phyloP scores from a whole-genome alignment of 2,113 vertebrate genomes.

The Sminthopsis crassicaudata region DNA sequence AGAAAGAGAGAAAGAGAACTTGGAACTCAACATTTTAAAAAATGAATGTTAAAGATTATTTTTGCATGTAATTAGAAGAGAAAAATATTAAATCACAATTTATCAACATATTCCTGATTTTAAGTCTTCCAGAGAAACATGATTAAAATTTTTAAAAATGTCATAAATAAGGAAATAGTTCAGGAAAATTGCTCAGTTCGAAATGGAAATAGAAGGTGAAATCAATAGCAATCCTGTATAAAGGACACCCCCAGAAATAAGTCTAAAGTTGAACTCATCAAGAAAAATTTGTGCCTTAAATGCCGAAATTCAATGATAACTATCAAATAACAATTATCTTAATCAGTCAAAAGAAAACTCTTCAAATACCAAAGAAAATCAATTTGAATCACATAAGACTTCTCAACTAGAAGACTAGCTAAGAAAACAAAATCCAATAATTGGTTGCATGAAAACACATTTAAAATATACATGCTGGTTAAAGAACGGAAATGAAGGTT shows the following conservation, averaged over 20 bases:
- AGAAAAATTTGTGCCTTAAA: not conserved
- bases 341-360: not conserved
- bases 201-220: not conserved
- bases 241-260: not conserved
- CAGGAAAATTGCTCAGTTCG: not conserved
- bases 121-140: not conserved
- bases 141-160: not conserved
- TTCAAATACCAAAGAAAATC: not conserved
- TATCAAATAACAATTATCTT: not conserved
- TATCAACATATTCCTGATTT: not conserved
- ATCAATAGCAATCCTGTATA: not conserved
- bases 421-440: not conserved
- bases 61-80: not conserved
- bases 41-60: not conserved
- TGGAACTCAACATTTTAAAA: not conserved
- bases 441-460: not conserved
- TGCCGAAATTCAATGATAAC: not conserved
- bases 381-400: not conserved
- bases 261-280: not conserved
- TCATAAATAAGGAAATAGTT: not conserved
- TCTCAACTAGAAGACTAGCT: not conserved
- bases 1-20: not conserved
- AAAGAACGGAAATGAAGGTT: not conserved
- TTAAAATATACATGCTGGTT: not conserved
- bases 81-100: not conserved